Evolutionary conservation across 2,888 invertebrate species (phyloP).

Genomic region (Coecobrya sp.): DNA sequence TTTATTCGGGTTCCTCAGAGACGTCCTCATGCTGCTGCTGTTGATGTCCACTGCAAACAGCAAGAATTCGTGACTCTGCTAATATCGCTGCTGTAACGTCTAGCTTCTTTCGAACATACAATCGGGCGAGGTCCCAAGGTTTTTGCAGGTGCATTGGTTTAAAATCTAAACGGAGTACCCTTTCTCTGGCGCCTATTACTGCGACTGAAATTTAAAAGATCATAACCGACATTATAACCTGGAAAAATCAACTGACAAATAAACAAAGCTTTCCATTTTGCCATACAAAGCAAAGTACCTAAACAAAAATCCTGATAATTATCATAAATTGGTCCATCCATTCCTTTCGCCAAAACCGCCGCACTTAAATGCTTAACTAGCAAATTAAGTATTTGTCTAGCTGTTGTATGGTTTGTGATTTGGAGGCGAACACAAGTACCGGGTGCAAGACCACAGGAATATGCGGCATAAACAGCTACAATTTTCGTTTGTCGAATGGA

Average conservation of each 20-base stretch:
- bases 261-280: neutral
- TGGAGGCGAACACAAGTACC: constrained; percentile 98
- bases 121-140: constrained; percentile 97
- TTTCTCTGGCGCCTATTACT: constrained; percentile 97
- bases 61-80: constrained; percentile 74
- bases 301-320: constrained; percentile 85
- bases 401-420: constrained; percentile 97
- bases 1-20: constrained; percentile 69
- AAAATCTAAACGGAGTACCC: constrained; percentile 98
- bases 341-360: constrained; percentile 95
- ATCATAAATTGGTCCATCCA: constrained; percentile 92
- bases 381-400: constrained; percentile 97
- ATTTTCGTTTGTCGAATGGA: constrained; percentile 69
- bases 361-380: constrained; percentile 98
- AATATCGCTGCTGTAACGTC: constrained; percentile 85
- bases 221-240: too few relatives aligned
- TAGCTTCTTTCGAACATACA: constrained; percentile 91
- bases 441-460: constrained; percentile 97
- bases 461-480: constrained; percentile 97
- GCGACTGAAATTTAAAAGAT: constrained; percentile 92
- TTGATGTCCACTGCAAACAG: constrained; percentile 55
- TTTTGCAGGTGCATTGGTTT: constrained; percentile 97
- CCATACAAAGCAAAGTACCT: constrained; percentile 55
- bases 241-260: neutral
- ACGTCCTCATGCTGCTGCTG: constrained; percentile 58